phyloP scores from a whole-genome alignment of 1,140 invertebrate genomes.

The Lerema accius region DNA sequence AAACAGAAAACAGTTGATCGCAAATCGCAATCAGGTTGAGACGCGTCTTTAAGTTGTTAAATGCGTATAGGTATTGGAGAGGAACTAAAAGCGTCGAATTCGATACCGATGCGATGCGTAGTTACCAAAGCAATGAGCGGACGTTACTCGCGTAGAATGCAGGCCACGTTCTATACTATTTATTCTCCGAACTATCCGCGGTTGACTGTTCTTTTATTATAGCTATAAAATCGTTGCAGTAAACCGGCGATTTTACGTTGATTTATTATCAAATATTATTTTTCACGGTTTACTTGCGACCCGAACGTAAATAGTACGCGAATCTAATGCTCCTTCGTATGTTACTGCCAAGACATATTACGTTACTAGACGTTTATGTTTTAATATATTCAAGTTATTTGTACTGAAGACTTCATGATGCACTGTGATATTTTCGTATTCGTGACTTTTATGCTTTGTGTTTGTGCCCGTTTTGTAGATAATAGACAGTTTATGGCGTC shows the following conservation, averaged over 20 bases:
- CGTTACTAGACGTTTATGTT: background rate
- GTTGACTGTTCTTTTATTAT: constrained; percentile 80
- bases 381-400: background rate
- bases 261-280: constrained; percentile 78
- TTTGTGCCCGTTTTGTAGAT: too few species aligned
- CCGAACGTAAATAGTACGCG: constrained; percentile 57
- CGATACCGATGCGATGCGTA: constrained; percentile 35
- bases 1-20: constrained; percentile 27
- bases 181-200: constrained; percentile 65
- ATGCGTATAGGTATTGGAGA: constrained; percentile 23
- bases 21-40: background rate
- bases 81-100: constrained; percentile 58
- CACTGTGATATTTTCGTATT: too few species aligned
- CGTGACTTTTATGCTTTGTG: too few species aligned
- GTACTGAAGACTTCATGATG: too few species aligned
- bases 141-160: constrained; percentile 59
- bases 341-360: constrained; percentile 8
- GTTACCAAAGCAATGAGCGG: constrained; percentile 45
- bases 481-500: too few species aligned
- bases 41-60: background rate
- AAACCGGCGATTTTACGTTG: constrained; percentile 68
- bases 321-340: constrained; percentile 7
- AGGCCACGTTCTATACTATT: constrained; percentile 64
- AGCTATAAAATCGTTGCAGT: constrained; percentile 71
- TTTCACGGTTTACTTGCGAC: constrained; percentile 72